A percentile compares a stretch with the other conserved stretches of the same genome.
phyloP scores from a whole-genome alignment of 2,888 invertebrate genomes.

The Adelphocoris suturalis region DNA sequence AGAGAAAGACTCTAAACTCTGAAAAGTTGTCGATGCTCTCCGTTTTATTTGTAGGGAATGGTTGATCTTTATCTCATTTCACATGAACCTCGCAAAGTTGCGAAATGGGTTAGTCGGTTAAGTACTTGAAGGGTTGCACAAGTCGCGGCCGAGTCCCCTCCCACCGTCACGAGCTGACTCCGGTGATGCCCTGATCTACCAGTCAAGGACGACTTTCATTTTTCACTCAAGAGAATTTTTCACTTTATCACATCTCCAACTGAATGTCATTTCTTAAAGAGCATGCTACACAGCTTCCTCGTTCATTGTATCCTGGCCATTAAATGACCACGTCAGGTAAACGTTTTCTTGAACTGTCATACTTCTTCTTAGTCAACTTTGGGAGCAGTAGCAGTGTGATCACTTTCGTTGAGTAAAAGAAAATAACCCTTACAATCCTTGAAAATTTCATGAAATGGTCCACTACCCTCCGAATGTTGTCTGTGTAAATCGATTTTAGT shows the following conservation, averaged over 20 bases:
- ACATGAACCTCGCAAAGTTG: constrained; percentile 12
- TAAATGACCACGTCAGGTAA: no score
- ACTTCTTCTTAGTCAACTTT: no score
- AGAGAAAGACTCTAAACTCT: not conserved
- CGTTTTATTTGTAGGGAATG: constrained; percentile 10
- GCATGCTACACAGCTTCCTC: no score
- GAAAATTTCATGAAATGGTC: no score
- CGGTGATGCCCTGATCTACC: constrained; percentile 13
- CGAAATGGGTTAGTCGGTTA: constrained; percentile 39
- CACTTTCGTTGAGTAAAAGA: no score
- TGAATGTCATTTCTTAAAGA: no score
- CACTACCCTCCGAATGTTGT: no score
- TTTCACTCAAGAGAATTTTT: not conserved
- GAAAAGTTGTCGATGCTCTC: constrained; percentile 1
- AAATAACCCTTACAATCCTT: no score
- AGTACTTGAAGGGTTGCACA: constrained; percentile 32
- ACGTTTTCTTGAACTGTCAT: no score
- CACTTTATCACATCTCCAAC: not conserved
- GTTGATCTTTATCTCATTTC: constrained; percentile 27
- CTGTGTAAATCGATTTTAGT: no score
- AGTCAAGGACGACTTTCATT: constrained; percentile 18
- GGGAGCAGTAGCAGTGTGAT: no score
- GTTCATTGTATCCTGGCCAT: no score
- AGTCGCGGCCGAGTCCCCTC: constrained; percentile 27
- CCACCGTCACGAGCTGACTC: constrained; percentile 23